A percentile compares a stretch with the other conserved stretches of the same genome.
Conservation (phyloP, 2,888 invertebrate genomes). For the Allygus modestus region DNA sequence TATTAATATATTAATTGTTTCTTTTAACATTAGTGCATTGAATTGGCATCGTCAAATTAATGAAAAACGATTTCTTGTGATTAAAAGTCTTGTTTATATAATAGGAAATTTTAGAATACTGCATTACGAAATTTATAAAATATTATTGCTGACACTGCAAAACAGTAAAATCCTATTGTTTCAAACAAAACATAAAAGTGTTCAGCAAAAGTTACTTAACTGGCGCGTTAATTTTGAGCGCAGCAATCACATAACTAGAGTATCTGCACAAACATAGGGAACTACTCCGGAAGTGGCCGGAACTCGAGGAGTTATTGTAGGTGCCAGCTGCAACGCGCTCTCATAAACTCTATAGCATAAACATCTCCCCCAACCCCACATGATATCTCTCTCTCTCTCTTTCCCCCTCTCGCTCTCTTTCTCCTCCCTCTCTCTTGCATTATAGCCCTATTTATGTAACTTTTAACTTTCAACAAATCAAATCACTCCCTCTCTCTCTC, state of each 20-base stretch:
- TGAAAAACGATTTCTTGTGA: too few species aligned
- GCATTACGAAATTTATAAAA: too few species aligned
- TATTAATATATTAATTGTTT: too few species aligned
- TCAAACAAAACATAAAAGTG: too few species aligned
- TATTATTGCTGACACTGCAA: too few species aligned
- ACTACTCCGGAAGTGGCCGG: conserved; percentile 21
- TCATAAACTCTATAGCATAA: conserved; percentile 25
- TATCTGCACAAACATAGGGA: conserved; percentile 4
- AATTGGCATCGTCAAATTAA: too few species aligned
- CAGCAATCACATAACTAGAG: not conserved
- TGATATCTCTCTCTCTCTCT: not conserved
- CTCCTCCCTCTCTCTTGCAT: not conserved
- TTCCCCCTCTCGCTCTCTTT: not conserved
- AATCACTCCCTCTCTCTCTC: not conserved
- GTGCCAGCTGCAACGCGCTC: conserved; percentile 39
- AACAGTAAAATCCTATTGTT: too few species aligned
- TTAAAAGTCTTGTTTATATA: too few species aligned
- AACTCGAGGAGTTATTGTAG: conserved; percentile 18
- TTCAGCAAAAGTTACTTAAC: not conserved
- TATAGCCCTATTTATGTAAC: too few species aligned
- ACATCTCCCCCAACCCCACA: not conserved
- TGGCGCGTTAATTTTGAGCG: not conserved
- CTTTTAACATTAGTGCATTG: too few species aligned
- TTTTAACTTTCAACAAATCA: too few species aligned
- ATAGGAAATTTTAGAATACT: too few species aligned